Evolutionary conservation across 2,113 vertebrate species (phyloP).

Genomic region (Misgurnus anguillicaudatus): DNA sequence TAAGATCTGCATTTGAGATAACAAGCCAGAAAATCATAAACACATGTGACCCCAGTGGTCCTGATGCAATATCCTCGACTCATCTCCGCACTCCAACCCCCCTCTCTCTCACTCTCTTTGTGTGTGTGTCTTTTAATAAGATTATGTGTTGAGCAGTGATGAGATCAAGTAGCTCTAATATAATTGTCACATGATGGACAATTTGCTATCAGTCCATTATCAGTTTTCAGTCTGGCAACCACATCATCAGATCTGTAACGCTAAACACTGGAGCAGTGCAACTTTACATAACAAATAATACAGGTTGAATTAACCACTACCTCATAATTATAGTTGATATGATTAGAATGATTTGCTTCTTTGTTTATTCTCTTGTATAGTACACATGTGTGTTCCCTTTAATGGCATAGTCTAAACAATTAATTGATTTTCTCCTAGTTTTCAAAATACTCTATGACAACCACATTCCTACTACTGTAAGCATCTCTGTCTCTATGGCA

Average conservation of each 20-base stretch:
- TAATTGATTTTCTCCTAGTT: constrained; percentile 27
- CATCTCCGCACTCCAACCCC: not conserved
- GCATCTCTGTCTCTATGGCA: constrained; percentile 64
- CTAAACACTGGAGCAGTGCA: not conserved
- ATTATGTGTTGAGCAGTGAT: constrained; percentile 68
- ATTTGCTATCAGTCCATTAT: constrained; percentile 70
- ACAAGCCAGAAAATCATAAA: not conserved
- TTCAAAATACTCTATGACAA: constrained; percentile 51
- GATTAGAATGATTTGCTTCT: constrained; percentile 1
- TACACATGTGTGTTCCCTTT: not conserved
- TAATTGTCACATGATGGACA: constrained; percentile 74
- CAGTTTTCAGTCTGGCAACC: constrained; percentile 68
- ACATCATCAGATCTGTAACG: constrained; percentile 61
- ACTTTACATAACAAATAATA: not conserved
- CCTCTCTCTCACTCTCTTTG: constrained; percentile 18
- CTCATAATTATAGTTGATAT: not conserved
- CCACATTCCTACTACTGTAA: constrained; percentile 63
- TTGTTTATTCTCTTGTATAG: not conserved
- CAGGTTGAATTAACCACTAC: not conserved
- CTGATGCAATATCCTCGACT: constrained; percentile 4
- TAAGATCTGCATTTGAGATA: not conserved
- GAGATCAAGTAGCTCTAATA: constrained; percentile 70
- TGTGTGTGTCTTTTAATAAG: constrained; percentile 62
- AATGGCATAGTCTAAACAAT: not conserved
- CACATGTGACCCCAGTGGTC: not conserved